Percentiles rank a stretch among this genome's conserved stretches.
These are phyloP conservation scores for Amblyjoppa fuscipennis DNA, from an alignment of 2,888 invertebrate species.

Conservation along the genomic window DNA sequence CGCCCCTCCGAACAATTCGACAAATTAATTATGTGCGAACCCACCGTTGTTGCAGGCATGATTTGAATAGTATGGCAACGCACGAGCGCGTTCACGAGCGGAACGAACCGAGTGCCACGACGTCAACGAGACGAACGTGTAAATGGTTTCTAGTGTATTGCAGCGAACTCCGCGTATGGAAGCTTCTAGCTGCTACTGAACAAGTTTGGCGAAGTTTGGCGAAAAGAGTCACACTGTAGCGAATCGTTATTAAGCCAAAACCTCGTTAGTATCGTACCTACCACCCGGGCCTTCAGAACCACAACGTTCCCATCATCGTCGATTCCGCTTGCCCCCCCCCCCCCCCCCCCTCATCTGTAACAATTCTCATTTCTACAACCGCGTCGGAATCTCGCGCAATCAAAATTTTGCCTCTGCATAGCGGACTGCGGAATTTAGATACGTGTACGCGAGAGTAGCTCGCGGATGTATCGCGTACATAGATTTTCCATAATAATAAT, in stretches of 20 bases:
- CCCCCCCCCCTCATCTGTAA: no score
- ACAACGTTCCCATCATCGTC: no score
- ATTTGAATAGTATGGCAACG: constrained; percentile 37
- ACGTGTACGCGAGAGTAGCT: no score
- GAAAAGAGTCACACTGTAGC: constrained; percentile 64
- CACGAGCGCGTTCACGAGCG: constrained; percentile 12
- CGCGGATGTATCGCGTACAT: no score
- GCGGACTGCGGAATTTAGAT: constrained; percentile 14
- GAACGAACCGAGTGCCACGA: constrained; percentile 22
- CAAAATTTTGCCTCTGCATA: constrained; percentile 48
- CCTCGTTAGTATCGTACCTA: constrained; percentile 75
- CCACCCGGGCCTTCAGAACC: constrained; percentile 54
- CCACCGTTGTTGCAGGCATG: constrained; percentile 22
- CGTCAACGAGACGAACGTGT: constrained; percentile 35
- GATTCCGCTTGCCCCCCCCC: no score
- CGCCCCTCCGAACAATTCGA: constrained; percentile 1
- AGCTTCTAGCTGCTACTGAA: constrained; percentile 46
- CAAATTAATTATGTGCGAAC: constrained; percentile 64
- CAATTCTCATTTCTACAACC: constrained; percentile 5
- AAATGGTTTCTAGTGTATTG: constrained; percentile 29
- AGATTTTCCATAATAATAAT: no score
- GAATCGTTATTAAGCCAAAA: constrained; percentile 77
- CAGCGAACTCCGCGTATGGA: constrained; percentile 26
- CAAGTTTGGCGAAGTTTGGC: neutral
- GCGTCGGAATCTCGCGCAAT: constrained; percentile 55